Percentiles rank a stretch among this genome's conserved stretches.
Evolutionary conservation across 1,140 invertebrate species (phyloP).

Genomic region (Eurytemora carolleeae): DNA sequence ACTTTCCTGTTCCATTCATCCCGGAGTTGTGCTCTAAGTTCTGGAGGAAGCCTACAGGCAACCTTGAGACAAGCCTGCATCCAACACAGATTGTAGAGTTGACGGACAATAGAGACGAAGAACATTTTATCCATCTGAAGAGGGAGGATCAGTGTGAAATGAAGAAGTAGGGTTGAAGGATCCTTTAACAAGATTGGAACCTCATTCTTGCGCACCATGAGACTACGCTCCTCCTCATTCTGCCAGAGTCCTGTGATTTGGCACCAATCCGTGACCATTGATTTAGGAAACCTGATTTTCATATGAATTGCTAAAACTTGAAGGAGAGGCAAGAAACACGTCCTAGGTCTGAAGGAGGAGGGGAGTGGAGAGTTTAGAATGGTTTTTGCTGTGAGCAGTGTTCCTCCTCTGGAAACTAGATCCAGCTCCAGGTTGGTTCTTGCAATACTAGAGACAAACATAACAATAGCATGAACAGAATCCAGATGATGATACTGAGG

Average conservation of each 20-base stretch:
- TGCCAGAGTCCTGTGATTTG: conserved; percentile 25
- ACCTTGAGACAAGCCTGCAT: conserved; percentile 5
- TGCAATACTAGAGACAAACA: conserved; percentile 74
- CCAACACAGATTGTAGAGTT: conserved; percentile 2
- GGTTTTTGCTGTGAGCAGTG: conserved; percentile 32
- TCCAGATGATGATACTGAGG: conserved; percentile 22
- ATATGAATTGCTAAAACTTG: conserved; percentile 69
- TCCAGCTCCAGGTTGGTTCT: conserved; percentile 82
- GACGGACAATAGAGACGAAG: conserved; percentile 34
- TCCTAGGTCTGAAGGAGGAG: conserved; percentile 47
- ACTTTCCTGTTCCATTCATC: not conserved
- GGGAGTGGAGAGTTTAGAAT: conserved; percentile 19
- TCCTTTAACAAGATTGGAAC: conserved; percentile 66
- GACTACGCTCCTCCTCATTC: conserved; percentile 10
- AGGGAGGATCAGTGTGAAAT: conserved; percentile 64
- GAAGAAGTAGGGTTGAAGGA: conserved; percentile 56
- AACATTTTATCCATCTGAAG: conserved; percentile 57
- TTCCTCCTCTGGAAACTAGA: conserved; percentile 62
- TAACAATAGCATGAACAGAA: conserved; percentile 47
- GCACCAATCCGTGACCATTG: conserved; percentile 23
- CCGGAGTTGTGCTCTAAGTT: not conserved
- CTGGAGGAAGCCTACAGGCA: not conserved
- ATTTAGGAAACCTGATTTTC: conserved; percentile 34
- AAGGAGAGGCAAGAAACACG: conserved; percentile 57
- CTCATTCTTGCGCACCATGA: conserved; percentile 32